Conservation (phyloP, 2,113 vertebrate genomes). For the Lethenteron camtschaticum region DNA sequence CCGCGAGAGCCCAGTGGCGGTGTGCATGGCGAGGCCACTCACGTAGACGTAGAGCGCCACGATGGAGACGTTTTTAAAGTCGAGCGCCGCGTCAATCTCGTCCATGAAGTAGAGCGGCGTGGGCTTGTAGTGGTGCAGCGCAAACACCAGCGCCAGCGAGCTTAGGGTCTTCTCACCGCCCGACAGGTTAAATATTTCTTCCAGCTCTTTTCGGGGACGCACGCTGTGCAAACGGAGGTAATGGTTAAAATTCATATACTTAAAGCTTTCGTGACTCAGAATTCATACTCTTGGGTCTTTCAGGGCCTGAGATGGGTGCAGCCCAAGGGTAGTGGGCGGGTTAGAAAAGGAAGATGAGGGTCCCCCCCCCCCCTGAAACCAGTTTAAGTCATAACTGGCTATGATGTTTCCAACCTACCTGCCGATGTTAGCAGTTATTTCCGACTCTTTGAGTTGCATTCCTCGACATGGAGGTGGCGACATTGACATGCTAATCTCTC, state of each 20-base stretch:
- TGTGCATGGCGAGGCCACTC: slow-evolving; percentile 16
- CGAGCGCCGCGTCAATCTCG: slow-evolving; percentile 85
- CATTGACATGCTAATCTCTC: too few relatives aligned
- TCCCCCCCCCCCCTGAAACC: too few relatives aligned
- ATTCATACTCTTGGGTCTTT: too few relatives aligned
- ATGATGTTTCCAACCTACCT: too few relatives aligned
- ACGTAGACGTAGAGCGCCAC: slow-evolving; percentile 91
- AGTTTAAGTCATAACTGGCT: too few relatives aligned
- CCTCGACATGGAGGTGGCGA: too few relatives aligned
- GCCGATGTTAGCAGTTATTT: too few relatives aligned
- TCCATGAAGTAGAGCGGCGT: slow-evolving; percentile 97
- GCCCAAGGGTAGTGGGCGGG: too few relatives aligned
- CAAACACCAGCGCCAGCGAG: slow-evolving; percentile 79
- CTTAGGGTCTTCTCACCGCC: slow-evolving; percentile 94
- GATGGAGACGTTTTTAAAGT: slow-evolving; percentile 97
- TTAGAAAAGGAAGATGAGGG: too few relatives aligned
- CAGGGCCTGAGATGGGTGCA: too few relatives aligned
- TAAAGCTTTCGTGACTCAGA: background rate
- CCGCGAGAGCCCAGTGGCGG: too few relatives aligned
- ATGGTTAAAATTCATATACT: background rate
- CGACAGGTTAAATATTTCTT: slow-evolving; percentile 91
- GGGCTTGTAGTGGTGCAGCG: slow-evolving; percentile 88
- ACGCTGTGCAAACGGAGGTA: slow-evolving; percentile 30
- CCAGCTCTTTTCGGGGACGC: slow-evolving; percentile 96
- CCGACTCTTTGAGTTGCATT: too few relatives aligned